phyloP scores from a whole-genome alignment of 2,797 vertebrate species.

The Lindbergichthys nudifrons region DNA sequence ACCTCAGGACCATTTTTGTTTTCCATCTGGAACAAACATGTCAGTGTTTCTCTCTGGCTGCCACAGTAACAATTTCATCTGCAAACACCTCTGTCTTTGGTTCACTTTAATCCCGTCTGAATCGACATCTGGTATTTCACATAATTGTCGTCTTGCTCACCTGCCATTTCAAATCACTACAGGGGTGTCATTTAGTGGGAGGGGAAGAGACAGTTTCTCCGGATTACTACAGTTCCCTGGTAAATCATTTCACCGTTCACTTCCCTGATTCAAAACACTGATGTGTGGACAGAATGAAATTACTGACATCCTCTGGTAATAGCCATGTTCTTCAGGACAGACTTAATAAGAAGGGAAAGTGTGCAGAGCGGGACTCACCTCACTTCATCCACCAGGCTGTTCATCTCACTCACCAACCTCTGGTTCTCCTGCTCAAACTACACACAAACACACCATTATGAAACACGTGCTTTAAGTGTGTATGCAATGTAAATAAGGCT shows the following conservation, averaged over 20 bases:
- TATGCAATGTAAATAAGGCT: background rate
- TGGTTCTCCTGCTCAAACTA: slow-evolving; percentile 99
- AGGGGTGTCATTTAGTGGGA: slow-evolving; percentile 14
- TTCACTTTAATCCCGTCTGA: slow-evolving; percentile 24
- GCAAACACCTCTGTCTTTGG: slow-evolving; percentile 20
- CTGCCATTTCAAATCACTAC: slow-evolving; percentile 13
- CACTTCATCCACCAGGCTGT: slow-evolving; percentile 96
- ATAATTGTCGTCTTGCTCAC: slow-evolving; percentile 21
- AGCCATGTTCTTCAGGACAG: background rate
- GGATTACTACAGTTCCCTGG: background rate
- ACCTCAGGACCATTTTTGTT: slow-evolving; percentile 10
- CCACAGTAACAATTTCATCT: slow-evolving; percentile 26
- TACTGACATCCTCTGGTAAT: background rate
- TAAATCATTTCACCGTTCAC: background rate
- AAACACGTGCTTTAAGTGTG: background rate
- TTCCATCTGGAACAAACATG: slow-evolving; percentile 27
- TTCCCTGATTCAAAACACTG: background rate
- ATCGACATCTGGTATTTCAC: slow-evolving; percentile 27
- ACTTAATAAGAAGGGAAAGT: background rate
- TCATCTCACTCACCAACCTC: slow-evolving; percentile 96
- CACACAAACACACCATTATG: slow-evolving; percentile 38
- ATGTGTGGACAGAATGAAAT: slow-evolving; percentile 16
- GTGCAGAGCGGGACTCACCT: slow-evolving; percentile 81
- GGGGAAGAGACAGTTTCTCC: background rate
- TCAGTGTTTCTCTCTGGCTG: slow-evolving; percentile 28